Evolutionary conservation across 2,888 invertebrate species (phyloP), one percentile per base, ranked within the genome.

Genomic region (Itoplectis maculator): DNA sequence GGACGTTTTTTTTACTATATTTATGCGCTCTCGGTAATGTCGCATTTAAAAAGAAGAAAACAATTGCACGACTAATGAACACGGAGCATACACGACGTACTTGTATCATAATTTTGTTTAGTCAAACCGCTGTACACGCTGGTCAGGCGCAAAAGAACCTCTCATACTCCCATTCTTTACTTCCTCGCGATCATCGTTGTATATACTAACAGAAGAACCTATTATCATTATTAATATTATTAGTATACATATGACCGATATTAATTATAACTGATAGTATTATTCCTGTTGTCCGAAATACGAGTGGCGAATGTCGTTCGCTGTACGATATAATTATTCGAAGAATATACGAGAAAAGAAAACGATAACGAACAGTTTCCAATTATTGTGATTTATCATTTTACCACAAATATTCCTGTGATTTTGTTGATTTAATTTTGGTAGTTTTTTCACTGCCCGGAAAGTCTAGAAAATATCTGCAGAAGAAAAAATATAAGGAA

Each of bases 241-340:
- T 68, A 68, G 35, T 51, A 68, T 68, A 37, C 35, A 40, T 69
- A 69, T 69, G 40, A 70, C 23, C 72, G 75, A 84, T 82, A 84
- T 83, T 78, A 76, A 84, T 88, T 87, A 87, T 88, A 88, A 88
- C 82, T 85, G 79, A 89, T 90, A 90, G 88, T 89, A 90, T 90
- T 90, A 90, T 90, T 85, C 87, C 86, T 88, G 88, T 90, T 89
- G 87, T 85, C 86, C 86, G 84, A 84, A 79, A 85, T 85, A 75
- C 59, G 76, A 81, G 81, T 84, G 83, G 85, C 82, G 83, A 77
- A 84, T 86, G 80, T 84, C 84, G 79, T 86, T 83, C 79, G 83
- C 82, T 85, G 84, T 82, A 82, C 56, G 75, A 79, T 74, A 29
- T 29, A 72, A 81, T 79, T 79, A 76, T 81, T 84, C 72, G 79